These are phyloP conservation scores for Temnothorax ravouxi DNA, from an alignment of 2,888 invertebrate genomes.

Conservation along the genomic window DNA sequence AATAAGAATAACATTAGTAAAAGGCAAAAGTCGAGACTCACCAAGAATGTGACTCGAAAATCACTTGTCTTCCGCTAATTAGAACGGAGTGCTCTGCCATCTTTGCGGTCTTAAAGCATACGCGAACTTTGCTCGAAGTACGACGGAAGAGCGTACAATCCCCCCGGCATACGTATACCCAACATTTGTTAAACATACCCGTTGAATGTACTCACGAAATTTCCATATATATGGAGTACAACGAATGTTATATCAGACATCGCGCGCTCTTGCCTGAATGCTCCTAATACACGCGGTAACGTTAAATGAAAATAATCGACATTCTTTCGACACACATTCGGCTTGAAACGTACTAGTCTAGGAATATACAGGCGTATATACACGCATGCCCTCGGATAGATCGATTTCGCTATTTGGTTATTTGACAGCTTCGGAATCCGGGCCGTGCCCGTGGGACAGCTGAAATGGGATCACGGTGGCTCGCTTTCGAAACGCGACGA, in stretches of 20 bases:
- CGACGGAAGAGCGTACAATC: slow-evolving; percentile 14
- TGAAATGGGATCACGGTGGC: slow-evolving; percentile 77
- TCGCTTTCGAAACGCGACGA: slow-evolving; percentile 67
- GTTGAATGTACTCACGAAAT: slow-evolving; percentile 35
- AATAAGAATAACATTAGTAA: slow-evolving; percentile 40
- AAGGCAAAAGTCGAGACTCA: slow-evolving; percentile 20
- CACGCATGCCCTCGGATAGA: slow-evolving; percentile 53
- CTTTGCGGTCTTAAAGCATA: slow-evolving; percentile 44
- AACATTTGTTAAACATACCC: slow-evolving; percentile 42
- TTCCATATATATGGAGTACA: slow-evolving; percentile 14
- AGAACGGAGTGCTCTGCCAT: slow-evolving; percentile 44
- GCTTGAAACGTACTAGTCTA: neutral
- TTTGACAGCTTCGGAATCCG: slow-evolving; percentile 69
- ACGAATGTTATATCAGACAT: neutral
- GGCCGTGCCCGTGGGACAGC: slow-evolving; percentile 72
- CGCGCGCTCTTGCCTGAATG: neutral
- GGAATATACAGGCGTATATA: slow-evolving; percentile 7
- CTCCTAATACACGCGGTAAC: neutral
- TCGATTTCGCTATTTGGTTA: slow-evolving; percentile 73
- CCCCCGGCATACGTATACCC: neutral
- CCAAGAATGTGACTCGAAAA: slow-evolving; percentile 37
- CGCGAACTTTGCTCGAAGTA: slow-evolving; percentile 50
- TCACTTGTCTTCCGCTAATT: slow-evolving; percentile 50
- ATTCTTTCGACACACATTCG: slow-evolving; percentile 4
- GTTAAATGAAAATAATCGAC: slow-evolving; percentile 28